These are phyloP conservation scores for Scaptomyza parva DNA, from an alignment of 2,888 invertebrate species.

Conservation along the genomic window DNA sequence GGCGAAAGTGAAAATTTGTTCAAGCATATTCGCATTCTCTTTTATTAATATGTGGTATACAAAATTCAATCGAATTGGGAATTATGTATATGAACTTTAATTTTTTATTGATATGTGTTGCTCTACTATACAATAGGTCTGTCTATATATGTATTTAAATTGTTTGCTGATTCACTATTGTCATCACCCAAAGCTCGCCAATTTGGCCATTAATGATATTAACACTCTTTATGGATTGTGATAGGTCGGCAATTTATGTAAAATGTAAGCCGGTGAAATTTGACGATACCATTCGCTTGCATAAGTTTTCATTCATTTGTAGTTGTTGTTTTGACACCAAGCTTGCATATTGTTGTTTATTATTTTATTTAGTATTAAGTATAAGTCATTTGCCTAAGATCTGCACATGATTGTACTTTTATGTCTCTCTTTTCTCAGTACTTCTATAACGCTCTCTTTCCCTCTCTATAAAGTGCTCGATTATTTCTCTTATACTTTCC, in stretches of 20 bases:
- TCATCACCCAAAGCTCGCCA: slow-evolving; percentile 18
- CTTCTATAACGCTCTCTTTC: no score
- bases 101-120: slow-evolving; percentile 18
- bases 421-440: no score
- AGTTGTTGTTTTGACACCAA: slow-evolving; percentile 11
- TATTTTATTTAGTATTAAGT: no score
- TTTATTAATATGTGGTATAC: slow-evolving; percentile 15
- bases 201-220: slow-evolving; percentile 48
- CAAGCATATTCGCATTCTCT: slow-evolving; percentile 39
- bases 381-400: neutral
- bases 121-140: slow-evolving; percentile 7
- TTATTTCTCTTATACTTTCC: no score
- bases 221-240: slow-evolving; percentile 34
- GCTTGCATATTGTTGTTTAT: slow-evolving; percentile 2
- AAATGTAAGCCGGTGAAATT: slow-evolving; percentile 58
- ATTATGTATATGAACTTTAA: slow-evolving; percentile 1
- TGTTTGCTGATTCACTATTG: slow-evolving; percentile 25
- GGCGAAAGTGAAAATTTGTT: slow-evolving; percentile 54
- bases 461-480: no score
- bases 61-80: neutral
- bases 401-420: no score
- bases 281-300: slow-evolving; percentile 27
- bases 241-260: slow-evolving; percentile 31
- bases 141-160: slow-evolving; percentile 2
- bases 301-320: slow-evolving; percentile 24